Evolutionary conservation across 1,140 invertebrate species (phyloP).

Genomic region (Oncopodura yosiiana): DNA sequence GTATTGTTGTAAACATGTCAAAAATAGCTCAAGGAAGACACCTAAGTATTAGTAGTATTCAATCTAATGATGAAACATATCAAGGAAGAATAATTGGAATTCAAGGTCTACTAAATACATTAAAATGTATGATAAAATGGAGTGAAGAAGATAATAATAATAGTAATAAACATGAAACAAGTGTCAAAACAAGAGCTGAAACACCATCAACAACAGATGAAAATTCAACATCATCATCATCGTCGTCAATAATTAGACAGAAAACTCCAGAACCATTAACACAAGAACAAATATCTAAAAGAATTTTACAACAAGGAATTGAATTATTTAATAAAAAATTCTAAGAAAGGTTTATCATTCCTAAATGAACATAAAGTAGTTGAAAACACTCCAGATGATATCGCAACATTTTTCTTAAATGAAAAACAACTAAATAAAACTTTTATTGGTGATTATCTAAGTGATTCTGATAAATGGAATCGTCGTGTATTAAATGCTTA

Average conservation of each 20-base stretch:
- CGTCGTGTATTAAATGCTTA: slow-evolving; percentile 96
- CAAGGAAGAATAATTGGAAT: slow-evolving; percentile 90
- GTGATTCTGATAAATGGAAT: slow-evolving; percentile 80
- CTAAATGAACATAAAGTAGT: slow-evolving; percentile 86
- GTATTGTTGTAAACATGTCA: slow-evolving; percentile 82
- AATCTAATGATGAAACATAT: slow-evolving; percentile 84
- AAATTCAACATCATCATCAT: no score
- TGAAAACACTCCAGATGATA: slow-evolving; percentile 66
- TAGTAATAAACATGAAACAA: background rate
- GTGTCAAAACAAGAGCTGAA: no score
- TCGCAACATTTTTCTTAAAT: slow-evolving; percentile 87
- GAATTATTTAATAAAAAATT: slow-evolving; percentile 85
- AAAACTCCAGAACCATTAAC: slow-evolving; percentile 86
- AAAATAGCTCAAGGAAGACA: slow-evolving; percentile 90
- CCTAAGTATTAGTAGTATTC: slow-evolving; percentile 68
- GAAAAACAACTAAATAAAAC: slow-evolving; percentile 96
- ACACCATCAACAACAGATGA: no score
- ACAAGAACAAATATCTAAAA: slow-evolving; percentile 94
- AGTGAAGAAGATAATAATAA: slow-evolving; percentile 47
- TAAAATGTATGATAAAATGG: slow-evolving; percentile 99
- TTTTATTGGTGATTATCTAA: slow-evolving; percentile 90
- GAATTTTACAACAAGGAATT: slow-evolving; percentile 75
- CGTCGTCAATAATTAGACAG: slow-evolving; percentile 34
- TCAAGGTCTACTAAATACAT: slow-evolving; percentile 91
- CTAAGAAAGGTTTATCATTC: slow-evolving; percentile 83